These are phyloP conservation scores for Clistopyga incitator DNA, from an alignment of 2,888 invertebrate species.

Conservation along the genomic window DNA sequence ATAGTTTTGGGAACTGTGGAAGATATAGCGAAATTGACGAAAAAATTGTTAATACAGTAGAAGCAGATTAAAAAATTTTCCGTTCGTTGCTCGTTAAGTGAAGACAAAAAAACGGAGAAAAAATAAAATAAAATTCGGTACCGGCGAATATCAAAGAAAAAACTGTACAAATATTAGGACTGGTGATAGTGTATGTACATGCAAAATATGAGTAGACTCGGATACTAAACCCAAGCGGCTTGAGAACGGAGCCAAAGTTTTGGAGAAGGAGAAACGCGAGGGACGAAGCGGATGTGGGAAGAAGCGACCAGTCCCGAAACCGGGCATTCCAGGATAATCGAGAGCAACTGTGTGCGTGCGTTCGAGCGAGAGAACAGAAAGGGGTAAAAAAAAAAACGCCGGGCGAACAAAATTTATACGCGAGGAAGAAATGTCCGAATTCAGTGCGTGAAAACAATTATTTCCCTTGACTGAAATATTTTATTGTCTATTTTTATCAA, in stretches of 20 bases:
- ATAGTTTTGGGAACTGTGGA: too few relatives aligned
- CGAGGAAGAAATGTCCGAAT: background rate
- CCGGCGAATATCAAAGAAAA: too few relatives aligned
- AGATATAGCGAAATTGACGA: too few relatives aligned
- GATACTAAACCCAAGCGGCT: background rate
- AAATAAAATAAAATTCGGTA: too few relatives aligned
- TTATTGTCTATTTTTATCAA: too few relatives aligned
- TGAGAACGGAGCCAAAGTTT: conserved; percentile 12
- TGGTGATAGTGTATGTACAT: background rate
- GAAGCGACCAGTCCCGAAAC: conserved; percentile 50
- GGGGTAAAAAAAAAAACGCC: background rate
- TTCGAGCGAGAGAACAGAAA: background rate
- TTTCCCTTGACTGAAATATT: too few relatives aligned
- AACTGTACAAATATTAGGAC: too few relatives aligned
- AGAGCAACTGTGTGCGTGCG: conserved; percentile 40
- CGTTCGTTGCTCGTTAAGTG: background rate
- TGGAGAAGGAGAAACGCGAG: conserved; percentile 3
- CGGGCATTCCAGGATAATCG: conserved; percentile 63
- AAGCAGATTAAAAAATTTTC: background rate
- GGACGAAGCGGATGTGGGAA: conserved; percentile 52
- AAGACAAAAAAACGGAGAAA: too few relatives aligned
- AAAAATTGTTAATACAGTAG: too few relatives aligned
- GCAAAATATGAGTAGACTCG: background rate
- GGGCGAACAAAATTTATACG: background rate
- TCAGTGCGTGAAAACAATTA: background rate